A percentile compares a stretch with the other conserved stretches of the same genome.
Evolutionary conservation across 1,140 invertebrate species (phyloP).

Genomic region (Leptinotarsa lineolata): DNA sequence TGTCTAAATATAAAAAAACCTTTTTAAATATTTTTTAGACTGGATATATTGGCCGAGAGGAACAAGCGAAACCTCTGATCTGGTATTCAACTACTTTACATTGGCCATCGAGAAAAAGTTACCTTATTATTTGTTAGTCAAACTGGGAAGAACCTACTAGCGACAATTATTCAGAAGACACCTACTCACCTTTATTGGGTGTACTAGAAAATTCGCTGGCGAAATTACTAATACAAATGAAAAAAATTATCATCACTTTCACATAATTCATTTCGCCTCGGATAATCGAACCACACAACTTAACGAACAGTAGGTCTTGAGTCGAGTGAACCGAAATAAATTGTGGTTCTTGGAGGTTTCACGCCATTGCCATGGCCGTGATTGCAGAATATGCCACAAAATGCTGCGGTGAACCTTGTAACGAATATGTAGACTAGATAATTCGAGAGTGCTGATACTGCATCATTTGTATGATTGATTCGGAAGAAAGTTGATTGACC

Average conservation of each 20-base stretch:
- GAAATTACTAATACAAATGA: background rate
- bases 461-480: slow-evolving; percentile 6
- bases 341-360: background rate
- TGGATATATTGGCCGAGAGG: too few relatives aligned
- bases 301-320: background rate
- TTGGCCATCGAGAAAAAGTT: too few relatives aligned
- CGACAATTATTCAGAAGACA: too few relatives aligned
- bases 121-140: too few relatives aligned
- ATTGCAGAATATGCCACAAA: background rate
- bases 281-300: background rate
- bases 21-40: too few relatives aligned
- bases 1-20: too few relatives aligned
- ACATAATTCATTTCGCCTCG: background rate
- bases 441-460: slow-evolving; percentile 7
- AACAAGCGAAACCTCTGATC: too few relatives aligned
- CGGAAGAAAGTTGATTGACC: slow-evolving; percentile 1
- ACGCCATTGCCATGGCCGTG: background rate
- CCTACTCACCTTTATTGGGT: background rate
- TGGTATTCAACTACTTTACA: too few relatives aligned
- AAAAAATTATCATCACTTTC: background rate
- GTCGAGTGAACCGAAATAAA: background rate
- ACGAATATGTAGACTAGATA: background rate
- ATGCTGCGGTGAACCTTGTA: background rate
- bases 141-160: too few relatives aligned
- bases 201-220: background rate